phyloP scores from a whole-genome alignment of 2,113 vertebrate species.

The Naja naja region DNA sequence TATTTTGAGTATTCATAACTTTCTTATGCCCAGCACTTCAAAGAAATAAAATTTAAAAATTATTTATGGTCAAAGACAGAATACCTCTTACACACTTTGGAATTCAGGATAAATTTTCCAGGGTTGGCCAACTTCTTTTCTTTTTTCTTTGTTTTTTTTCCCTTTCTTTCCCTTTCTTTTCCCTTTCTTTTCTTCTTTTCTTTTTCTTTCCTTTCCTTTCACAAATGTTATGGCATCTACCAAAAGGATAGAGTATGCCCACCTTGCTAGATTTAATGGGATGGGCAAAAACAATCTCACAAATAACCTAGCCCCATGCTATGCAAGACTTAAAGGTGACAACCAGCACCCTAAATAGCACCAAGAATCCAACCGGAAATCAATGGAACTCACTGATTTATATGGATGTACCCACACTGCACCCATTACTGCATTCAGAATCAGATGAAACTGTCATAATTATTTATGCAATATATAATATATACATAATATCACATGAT shows the following conservation, averaged over 20 bases:
- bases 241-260: neutral
- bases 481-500: neutral
- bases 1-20: neutral
- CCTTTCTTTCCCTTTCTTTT: no score
- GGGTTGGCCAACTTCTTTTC: neutral
- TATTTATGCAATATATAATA: neutral
- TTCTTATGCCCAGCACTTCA: neutral
- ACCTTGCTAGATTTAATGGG: neutral
- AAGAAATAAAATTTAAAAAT: neutral
- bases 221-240: neutral
- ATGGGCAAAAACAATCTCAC: neutral
- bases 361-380: neutral
- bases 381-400: neutral
- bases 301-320: neutral
- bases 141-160: neutral
- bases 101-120: neutral
- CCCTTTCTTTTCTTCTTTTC: no score
- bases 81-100: neutral
- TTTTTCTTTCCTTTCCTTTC: neutral
- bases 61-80: neutral
- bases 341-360: neutral
- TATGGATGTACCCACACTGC: neutral
- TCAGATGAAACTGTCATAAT: neutral
- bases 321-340: neutral
- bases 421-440: neutral